These are phyloP conservation scores for Heteromurus nitidus DNA, from an alignment of 2,888 invertebrate species.

Conservation along the genomic window DNA sequence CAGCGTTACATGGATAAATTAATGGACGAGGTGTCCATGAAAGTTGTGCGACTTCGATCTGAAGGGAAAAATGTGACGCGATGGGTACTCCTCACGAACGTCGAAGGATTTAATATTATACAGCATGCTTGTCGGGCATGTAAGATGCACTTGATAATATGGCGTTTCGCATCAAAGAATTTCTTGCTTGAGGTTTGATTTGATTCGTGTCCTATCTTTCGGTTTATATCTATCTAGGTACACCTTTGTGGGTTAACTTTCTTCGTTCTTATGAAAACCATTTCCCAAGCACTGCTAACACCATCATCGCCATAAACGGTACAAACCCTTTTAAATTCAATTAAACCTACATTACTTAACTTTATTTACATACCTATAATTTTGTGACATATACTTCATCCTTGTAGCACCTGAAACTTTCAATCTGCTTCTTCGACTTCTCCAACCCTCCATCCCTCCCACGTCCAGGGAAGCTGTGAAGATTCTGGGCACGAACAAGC, in stretches of 20 bases:
- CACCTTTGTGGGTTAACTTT: conserved; percentile 44
- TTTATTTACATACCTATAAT: background rate
- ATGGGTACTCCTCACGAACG: conserved; percentile 46
- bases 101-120: conserved; percentile 47
- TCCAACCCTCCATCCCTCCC: conserved; percentile 45
- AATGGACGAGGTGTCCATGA: conserved; percentile 52
- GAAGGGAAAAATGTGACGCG: conserved; percentile 38
- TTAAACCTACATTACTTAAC: background rate
- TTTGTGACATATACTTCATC: background rate
- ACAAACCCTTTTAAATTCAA: too few relatives aligned
- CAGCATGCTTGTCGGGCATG: conserved; percentile 43
- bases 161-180: background rate
- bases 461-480: conserved; percentile 41
- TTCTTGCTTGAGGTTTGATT: too few relatives aligned
- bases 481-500: conserved; percentile 30
- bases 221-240: conserved; percentile 24
- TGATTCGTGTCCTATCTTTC: too few relatives aligned
- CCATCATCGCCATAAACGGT: conserved; percentile 48
- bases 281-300: conserved; percentile 43
- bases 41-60: conserved; percentile 26
- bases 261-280: conserved; percentile 46
- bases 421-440: conserved; percentile 41
- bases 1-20: conserved; percentile 58
- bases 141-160: background rate
- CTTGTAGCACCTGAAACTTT: conserved; percentile 42